These are phyloP conservation scores for Acleris literana DNA, from an alignment of 2,888 invertebrate genomes.

Conservation along the genomic window DNA sequence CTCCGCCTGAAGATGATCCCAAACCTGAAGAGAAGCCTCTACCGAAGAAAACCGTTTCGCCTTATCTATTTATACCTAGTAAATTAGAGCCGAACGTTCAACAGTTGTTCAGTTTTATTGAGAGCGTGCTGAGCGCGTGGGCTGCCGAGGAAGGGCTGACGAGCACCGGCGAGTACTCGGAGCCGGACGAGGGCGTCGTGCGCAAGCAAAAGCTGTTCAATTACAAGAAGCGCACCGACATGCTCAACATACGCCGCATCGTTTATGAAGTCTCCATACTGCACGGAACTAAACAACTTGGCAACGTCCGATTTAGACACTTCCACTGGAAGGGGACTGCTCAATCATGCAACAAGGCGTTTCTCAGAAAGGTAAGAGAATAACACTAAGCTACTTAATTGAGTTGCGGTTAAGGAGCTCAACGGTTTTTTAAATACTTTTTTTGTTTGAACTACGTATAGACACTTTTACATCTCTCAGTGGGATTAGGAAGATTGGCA, in stretches of 20 bases:
- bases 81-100: conserved; percentile 90
- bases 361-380: conserved; percentile 91
- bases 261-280: conserved; percentile 88
- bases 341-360: conserved; percentile 94
- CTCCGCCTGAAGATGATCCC: conserved; percentile 67
- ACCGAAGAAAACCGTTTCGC: conserved; percentile 78
- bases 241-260: conserved; percentile 87
- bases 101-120: conserved; percentile 91
- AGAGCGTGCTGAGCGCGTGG: conserved; percentile 91
- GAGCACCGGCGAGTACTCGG: conserved; percentile 89
- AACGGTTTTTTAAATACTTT: no score
- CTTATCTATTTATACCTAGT: conserved; percentile 79
- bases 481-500: no score
- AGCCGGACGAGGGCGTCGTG: conserved; percentile 87
- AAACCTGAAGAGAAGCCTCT: conserved; percentile 64
- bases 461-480: no score
- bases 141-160: conserved; percentile 88
- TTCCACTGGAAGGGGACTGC: conserved; percentile 94
- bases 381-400: no score
- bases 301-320: conserved; percentile 89
- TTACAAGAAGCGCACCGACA: conserved; percentile 86
- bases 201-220: conserved; percentile 84
- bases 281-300: conserved; percentile 86
- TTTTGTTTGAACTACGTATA: no score
- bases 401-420: no score